These are phyloP conservation scores for Halocynthia aurantium DNA, from an alignment of 23 tunicate genomes.

Conservation along the genomic window DNA sequence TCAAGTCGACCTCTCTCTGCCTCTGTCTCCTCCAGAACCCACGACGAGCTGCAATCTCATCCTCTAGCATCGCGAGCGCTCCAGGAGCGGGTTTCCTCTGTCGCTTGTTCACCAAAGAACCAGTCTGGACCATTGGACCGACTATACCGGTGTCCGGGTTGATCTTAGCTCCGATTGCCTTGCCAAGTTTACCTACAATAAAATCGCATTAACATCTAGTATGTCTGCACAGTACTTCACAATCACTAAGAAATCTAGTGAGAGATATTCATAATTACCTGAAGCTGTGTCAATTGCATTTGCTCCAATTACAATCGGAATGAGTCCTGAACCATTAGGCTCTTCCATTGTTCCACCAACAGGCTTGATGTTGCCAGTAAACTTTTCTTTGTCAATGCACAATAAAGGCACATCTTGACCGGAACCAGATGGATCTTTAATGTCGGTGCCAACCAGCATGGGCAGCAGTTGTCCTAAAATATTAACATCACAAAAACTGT, in stretches of 20 bases:
- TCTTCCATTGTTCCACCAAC: slow-evolving; percentile 89
- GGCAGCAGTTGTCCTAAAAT: slow-evolving; percentile 76
- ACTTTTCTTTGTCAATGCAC: slow-evolving; percentile 71
- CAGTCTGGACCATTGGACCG: slow-evolving; percentile 59
- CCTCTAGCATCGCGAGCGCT: slow-evolving; percentile 78
- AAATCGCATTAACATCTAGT: not conserved
- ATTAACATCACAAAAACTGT: too few species aligned
- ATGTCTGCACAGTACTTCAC: not conserved
- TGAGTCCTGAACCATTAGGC: slow-evolving; percentile 56
- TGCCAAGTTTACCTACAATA: slow-evolving; percentile 62
- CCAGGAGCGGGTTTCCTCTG: slow-evolving; percentile 81
- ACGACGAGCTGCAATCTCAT: slow-evolving; percentile 76
- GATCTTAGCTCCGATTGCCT: slow-evolving; percentile 77
- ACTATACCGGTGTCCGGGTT: slow-evolving; percentile 74
- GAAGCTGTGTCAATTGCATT: slow-evolving; percentile 58
- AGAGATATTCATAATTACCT: slow-evolving; percentile 13
- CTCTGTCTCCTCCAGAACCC: slow-evolving; percentile 78
- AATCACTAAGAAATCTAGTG: not conserved
- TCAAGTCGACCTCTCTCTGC: slow-evolving; percentile 58
- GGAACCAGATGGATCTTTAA: slow-evolving; percentile 59
- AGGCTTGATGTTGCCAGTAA: slow-evolving; percentile 52
- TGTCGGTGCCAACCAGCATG: slow-evolving; percentile 75
- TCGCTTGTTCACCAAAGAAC: slow-evolving; percentile 43
- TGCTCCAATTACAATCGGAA: slow-evolving; percentile 72
- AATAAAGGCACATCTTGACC: slow-evolving; percentile 58